Evolutionary conservation across 2,888 invertebrate genomes (phyloP).

Genomic region (Tetragnatha montana): DNA sequence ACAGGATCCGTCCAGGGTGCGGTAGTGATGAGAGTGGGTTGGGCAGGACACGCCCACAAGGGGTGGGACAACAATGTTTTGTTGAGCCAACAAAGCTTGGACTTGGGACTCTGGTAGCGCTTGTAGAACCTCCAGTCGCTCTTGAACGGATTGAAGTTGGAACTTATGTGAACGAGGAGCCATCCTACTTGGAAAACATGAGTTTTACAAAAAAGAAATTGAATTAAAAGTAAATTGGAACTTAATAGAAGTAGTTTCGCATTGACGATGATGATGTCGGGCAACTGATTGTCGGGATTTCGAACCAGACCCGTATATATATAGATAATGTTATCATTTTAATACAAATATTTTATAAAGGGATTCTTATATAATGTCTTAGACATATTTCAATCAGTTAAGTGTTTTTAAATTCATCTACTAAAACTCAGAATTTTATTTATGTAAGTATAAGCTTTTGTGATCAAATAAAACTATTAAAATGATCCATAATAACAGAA

Average conservation of each 20-base stretch:
- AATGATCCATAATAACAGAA: neutral
- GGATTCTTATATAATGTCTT: neutral
- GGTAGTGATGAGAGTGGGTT: constrained; percentile 21
- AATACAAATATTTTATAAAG: too few relatives aligned
- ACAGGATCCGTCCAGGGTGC: constrained; percentile 67
- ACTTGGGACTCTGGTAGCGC: constrained; percentile 2
- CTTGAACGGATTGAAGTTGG: neutral
- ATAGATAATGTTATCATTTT: too few relatives aligned
- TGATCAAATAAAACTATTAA: too few relatives aligned
- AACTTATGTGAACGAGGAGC: constrained; percentile 1
- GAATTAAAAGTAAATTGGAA: too few relatives aligned
- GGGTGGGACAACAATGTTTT: constrained; percentile 29
- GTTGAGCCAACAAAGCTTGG: constrained; percentile 1
- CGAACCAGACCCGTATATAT: too few relatives aligned
- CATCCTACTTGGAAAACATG: too few relatives aligned
- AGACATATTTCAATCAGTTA: neutral
- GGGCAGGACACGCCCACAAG: neutral
- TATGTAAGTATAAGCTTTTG: neutral
- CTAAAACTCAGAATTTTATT: too few relatives aligned
- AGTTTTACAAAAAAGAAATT: neutral
- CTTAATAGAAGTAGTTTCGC: too few relatives aligned
- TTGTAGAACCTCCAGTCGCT: constrained; percentile 10
- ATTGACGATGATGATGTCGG: too few relatives aligned
- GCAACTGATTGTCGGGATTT: too few relatives aligned
- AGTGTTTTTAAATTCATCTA: neutral